Percentiles rank a stretch among this genome's conserved stretches.
Conservation (phyloP, 2,888 invertebrate genomes). For the Monopis laevigella region DNA sequence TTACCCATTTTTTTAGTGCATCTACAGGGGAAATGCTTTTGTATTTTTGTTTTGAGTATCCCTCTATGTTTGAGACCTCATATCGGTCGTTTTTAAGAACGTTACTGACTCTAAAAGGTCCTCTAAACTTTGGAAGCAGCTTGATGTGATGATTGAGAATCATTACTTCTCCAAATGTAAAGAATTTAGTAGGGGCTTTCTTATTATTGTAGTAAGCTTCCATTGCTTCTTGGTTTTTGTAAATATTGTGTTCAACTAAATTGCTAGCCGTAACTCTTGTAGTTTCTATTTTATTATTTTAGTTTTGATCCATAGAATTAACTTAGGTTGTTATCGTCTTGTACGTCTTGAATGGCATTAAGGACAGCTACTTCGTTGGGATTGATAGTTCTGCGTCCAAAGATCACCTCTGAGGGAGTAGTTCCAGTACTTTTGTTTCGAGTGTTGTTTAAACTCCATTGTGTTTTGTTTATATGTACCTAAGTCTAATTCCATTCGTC, state of each 20-base stretch:
- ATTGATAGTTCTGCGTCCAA: slow-evolving; percentile 12
- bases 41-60: background rate
- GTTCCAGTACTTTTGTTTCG: background rate
- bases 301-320: background rate
- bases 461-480: slow-evolving; percentile 14
- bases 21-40: background rate
- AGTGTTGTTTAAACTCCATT: background rate
- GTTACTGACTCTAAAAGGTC: slow-evolving; percentile 15
- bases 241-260: background rate
- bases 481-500: slow-evolving; percentile 17
- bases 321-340: background rate
- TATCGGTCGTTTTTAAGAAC: slow-evolving; percentile 15
- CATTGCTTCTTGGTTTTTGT: slow-evolving; percentile 5
- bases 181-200: slow-evolving; percentile 4
- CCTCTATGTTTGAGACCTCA: background rate
- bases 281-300: background rate
- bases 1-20: background rate
- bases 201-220: background rate
- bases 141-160: slow-evolving; percentile 12
- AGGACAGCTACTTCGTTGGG: background rate
- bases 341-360: slow-evolving; percentile 2
- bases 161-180: slow-evolving; percentile 6
- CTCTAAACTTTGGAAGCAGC: slow-evolving; percentile 10
- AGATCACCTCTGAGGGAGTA: background rate
- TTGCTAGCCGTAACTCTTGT: background rate